Percentiles rank a stretch among this genome's conserved stretches.
phyloP scores from a whole-genome alignment of 2,797 vertebrate genomes.

The Microhierax caerulescens region DNA sequence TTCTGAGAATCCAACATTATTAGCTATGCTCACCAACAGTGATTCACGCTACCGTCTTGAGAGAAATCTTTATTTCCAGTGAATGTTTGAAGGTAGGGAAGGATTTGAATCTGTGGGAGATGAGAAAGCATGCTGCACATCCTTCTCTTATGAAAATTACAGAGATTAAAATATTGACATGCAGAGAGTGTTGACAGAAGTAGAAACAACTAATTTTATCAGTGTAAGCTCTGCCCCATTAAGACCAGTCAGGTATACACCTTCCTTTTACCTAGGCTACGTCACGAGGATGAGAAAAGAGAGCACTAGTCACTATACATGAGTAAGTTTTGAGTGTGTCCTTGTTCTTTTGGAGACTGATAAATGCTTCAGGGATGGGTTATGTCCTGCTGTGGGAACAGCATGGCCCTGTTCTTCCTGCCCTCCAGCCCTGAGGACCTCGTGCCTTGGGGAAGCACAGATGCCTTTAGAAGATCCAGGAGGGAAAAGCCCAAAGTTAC shows the following conservation, averaged over 20 bases:
- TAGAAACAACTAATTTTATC: background rate
- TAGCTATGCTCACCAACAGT: background rate
- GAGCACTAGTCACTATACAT: background rate
- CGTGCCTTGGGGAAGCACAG: background rate
- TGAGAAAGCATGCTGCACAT: background rate
- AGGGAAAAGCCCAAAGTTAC: background rate
- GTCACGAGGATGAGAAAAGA: background rate
- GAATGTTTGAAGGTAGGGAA: background rate
- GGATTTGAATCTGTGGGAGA: background rate
- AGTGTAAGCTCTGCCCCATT: background rate
- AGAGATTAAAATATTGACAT: background rate
- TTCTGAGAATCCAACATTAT: background rate
- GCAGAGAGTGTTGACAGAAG: background rate
- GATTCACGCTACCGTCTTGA: background rate
- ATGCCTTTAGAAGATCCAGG: background rate
- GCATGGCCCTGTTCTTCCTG: accelerated
- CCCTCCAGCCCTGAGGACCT: accelerated
- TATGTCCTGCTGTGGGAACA: background rate
- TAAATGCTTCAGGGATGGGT: background rate
- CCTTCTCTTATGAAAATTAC: background rate
- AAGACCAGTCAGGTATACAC: background rate
- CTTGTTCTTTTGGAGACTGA: background rate
- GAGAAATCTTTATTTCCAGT: background rate
- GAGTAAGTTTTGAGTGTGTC: background rate
- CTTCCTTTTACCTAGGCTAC: background rate